phyloP scores from a whole-genome alignment of 2,888 invertebrate species.

The Xanthia icteritia region DNA sequence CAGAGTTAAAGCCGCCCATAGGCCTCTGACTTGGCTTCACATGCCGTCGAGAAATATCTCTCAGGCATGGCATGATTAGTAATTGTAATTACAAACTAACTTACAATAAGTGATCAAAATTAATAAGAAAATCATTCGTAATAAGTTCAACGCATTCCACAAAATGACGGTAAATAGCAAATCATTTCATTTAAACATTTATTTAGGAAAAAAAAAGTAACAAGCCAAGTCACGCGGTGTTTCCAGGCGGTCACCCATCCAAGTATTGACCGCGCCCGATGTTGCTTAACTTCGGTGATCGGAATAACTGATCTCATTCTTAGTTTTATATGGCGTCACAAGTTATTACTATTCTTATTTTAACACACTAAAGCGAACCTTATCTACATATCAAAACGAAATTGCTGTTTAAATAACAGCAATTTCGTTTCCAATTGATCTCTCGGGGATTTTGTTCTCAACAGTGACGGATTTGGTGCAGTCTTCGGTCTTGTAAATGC shows the following conservation, averaged over 20 bases:
- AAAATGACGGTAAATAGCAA: neutral
- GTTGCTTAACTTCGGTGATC: slow-evolving; percentile 89
- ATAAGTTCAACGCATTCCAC: neutral
- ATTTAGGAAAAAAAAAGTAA: slow-evolving; percentile 52
- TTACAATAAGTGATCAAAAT: neutral
- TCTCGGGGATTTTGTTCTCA: slow-evolving; percentile 82
- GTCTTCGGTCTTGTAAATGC: slow-evolving; percentile 98
- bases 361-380: neutral
- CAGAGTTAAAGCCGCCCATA: no score
- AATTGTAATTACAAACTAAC: slow-evolving; percentile 5
- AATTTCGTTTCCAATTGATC: slow-evolving; percentile 17
- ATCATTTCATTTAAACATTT: neutral
- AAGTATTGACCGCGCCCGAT: slow-evolving; percentile 88
- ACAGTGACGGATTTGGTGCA: slow-evolving; percentile 95
- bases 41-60: no score
- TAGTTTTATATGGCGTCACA: neutral
- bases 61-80: neutral
- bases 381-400: neutral
- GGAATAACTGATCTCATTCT: slow-evolving; percentile 58
- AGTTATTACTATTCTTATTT: neutral
- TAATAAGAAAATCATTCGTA: neutral
- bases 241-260: slow-evolving; percentile 88
- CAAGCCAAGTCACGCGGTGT: slow-evolving; percentile 84
- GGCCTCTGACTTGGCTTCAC: no score
- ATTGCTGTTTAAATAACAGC: slow-evolving; percentile 37